A percentile compares a stretch with the other conserved stretches of the same genome.
These are phyloP conservation scores for Oreochromis aureus DNA, from an alignment of 2,113 vertebrate species.

Conservation along the genomic window DNA sequence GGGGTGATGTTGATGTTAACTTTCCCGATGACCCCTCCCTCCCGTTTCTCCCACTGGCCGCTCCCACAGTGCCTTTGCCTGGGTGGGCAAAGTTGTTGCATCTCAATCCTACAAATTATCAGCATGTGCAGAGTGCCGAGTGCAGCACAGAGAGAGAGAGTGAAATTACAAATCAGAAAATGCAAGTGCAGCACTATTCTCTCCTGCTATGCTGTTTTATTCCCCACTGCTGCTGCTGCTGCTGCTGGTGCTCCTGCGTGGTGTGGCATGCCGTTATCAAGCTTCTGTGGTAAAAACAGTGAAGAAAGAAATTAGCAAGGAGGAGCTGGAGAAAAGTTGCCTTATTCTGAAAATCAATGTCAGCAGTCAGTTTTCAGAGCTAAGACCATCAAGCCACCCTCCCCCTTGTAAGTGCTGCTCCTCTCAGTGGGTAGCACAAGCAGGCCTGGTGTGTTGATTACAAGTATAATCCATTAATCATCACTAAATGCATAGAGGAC, in stretches of 20 bases:
- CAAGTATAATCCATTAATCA: slow-evolving; percentile 54
- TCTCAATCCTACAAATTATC: slow-evolving; percentile 30
- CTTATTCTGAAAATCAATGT: neutral
- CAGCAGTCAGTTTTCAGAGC: neutral
- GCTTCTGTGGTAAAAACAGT: neutral
- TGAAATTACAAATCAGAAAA: slow-evolving; percentile 17
- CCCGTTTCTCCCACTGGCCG: neutral
- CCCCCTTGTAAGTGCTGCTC: neutral
- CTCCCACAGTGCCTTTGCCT: neutral
- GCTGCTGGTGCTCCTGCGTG: neutral
- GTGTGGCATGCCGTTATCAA: neutral
- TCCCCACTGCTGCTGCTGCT: neutral
- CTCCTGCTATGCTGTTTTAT: neutral
- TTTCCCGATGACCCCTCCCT: neutral
- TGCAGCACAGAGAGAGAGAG: neutral
- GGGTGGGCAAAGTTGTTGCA: slow-evolving; percentile 2
- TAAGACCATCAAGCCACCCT: neutral
- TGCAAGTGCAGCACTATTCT: slow-evolving; percentile 37
- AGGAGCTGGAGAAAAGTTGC: neutral
- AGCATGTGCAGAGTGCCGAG: slow-evolving; percentile 9
- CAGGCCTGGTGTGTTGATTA: slow-evolving; percentile 31
- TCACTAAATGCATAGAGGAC: slow-evolving; percentile 17
- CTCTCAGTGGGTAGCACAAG: slow-evolving; percentile 3
- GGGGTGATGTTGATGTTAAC: slow-evolving; percentile 3
- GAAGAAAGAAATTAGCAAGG: neutral